Evolutionary conservation across 2,888 invertebrate species (phyloP).

Genomic region (Hydriomena furcata): DNA sequence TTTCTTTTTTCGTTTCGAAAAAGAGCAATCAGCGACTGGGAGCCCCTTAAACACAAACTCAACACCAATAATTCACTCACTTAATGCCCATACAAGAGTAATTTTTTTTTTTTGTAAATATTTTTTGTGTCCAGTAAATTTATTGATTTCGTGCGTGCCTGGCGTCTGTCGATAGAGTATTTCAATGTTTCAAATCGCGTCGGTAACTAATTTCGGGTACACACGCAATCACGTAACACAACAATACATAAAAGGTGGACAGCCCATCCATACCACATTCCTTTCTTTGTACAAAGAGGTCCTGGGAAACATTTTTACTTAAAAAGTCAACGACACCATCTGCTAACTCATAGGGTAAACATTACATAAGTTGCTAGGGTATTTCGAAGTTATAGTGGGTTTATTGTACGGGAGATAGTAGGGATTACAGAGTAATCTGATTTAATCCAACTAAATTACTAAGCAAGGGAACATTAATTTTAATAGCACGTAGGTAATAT

Average conservation of each 20-base stretch:
- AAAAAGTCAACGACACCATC: constrained; percentile 49
- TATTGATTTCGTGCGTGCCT: constrained; percentile 34
- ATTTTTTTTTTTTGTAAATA: background rate
- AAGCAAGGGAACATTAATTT: constrained; percentile 21
- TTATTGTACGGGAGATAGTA: constrained; percentile 43
- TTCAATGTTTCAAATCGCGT: constrained; percentile 21
- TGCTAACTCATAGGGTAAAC: constrained; percentile 49
- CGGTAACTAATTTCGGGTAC: constrained; percentile 29
- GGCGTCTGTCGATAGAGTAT: constrained; percentile 14
- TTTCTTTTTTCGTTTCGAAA: too few relatives aligned
- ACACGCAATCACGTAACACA: constrained; percentile 38
- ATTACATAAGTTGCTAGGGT: constrained; percentile 31
- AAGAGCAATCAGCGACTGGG: too few relatives aligned
- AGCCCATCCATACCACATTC: constrained; percentile 43
- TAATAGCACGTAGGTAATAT: background rate
- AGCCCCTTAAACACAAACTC: too few relatives aligned
- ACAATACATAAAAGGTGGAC: constrained; percentile 34
- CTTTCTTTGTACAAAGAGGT: constrained; percentile 45
- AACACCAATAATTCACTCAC: background rate
- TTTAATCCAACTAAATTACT: constrained; percentile 36
- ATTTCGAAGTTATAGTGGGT: constrained; percentile 39
- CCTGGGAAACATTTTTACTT: constrained; percentile 41
- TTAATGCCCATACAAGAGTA: background rate
- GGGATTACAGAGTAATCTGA: constrained; percentile 48
- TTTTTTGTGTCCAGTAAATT: constrained; percentile 10